Conservation (phyloP, 1,140 invertebrate genomes). For the Callitettix versicolor region DNA sequence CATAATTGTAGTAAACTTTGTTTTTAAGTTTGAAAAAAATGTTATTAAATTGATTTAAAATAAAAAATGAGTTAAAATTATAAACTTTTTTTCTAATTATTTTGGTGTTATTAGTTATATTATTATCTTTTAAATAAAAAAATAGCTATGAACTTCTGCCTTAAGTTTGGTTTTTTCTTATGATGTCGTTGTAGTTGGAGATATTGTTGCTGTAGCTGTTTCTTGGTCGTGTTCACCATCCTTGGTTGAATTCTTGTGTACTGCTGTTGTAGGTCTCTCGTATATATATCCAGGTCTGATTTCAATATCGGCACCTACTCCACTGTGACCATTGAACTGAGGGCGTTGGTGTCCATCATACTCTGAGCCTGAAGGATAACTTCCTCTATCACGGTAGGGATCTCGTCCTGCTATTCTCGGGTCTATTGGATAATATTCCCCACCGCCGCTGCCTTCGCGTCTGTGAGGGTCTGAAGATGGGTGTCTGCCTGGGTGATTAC, state of each 20-base stretch:
- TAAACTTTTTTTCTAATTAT: no score
- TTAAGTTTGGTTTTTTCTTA: not conserved
- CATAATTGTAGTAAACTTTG: no score
- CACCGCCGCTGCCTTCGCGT: not conserved
- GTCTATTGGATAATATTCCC: no score
- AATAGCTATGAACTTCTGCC: no score
- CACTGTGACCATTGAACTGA: slow-evolving; percentile 6
- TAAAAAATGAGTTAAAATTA: no score
- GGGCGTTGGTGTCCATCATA: not conserved
- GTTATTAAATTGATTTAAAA: no score
- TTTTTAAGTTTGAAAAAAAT: no score
- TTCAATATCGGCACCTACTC: slow-evolving; percentile 6
- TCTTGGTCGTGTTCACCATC: not conserved
- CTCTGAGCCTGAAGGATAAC: slow-evolving; percentile 3
- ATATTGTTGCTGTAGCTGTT: not conserved
- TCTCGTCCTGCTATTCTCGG: not conserved
- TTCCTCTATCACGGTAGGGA: slow-evolving; percentile 2
- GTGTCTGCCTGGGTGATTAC: not conserved
- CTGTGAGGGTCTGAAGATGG: not conserved
- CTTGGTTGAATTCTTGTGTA: not conserved
- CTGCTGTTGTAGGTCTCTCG: not conserved
- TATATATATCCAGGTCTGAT: not conserved
- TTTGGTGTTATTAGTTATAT: no score
- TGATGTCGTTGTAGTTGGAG: not conserved
- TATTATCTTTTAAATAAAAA: no score